Evolutionary conservation across 2,797 vertebrate genomes (phyloP).

Genomic region (Aulostomus chinensis): DNA sequence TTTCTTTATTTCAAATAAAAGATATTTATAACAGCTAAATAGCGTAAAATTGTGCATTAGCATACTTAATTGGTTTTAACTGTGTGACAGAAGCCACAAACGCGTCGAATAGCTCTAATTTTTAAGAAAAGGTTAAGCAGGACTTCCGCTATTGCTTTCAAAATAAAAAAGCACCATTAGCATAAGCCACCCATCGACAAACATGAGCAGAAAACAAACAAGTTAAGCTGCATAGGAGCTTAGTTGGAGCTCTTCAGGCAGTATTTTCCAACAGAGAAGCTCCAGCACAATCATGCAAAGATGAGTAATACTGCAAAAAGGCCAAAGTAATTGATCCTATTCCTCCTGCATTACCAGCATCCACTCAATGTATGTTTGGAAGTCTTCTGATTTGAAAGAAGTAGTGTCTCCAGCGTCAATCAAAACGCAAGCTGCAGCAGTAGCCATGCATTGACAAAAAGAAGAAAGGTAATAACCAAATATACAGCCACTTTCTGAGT

Average conservation of each 20-base stretch:
- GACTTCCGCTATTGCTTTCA: neutral
- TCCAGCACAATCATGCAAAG: too few relatives aligned
- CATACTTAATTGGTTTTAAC: too few relatives aligned
- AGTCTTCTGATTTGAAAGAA: neutral
- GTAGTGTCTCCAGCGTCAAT: conserved; percentile 7
- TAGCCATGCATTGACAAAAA: conserved; percentile 63
- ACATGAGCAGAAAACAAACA: neutral
- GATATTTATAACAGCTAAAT: too few relatives aligned
- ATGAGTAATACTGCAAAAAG: too few relatives aligned
- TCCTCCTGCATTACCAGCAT: neutral
- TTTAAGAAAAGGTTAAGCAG: neutral
- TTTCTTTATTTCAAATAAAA: too few relatives aligned
- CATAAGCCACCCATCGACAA: neutral
- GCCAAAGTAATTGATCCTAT: too few relatives aligned
- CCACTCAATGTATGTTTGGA: neutral
- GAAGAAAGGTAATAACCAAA: conserved; percentile 50
- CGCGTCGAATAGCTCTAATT: neutral
- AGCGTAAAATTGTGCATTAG: too few relatives aligned
- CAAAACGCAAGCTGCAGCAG: conserved; percentile 38
- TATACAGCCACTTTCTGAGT: conserved; percentile 50
- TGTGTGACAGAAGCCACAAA: neutral
- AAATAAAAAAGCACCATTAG: neutral
- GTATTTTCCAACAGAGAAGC: too few relatives aligned
- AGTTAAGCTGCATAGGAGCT: neutral
- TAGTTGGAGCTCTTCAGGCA: too few relatives aligned